phyloP scores from a whole-genome alignment of 2,888 invertebrate genomes.

The Exephanes ischioxanthus region DNA sequence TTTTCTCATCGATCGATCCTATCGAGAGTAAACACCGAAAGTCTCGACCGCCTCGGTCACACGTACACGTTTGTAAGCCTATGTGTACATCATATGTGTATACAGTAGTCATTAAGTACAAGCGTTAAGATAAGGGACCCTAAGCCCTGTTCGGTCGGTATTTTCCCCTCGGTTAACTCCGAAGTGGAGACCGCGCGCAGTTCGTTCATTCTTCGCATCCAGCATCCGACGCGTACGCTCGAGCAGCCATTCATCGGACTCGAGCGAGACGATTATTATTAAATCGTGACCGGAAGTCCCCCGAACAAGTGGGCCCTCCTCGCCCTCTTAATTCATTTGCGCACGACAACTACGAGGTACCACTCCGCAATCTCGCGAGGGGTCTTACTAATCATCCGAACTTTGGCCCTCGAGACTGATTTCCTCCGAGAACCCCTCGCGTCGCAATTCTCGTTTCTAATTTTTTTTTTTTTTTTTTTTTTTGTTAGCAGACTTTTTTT shows the following conservation, averaged over 20 bases:
- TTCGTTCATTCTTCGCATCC: slow-evolving; percentile 32
- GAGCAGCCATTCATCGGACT: slow-evolving; percentile 44
- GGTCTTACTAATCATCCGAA: slow-evolving; percentile 23
- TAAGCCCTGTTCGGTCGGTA: slow-evolving; percentile 19
- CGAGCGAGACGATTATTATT: slow-evolving; percentile 53
- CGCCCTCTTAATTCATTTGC: slow-evolving; percentile 44
- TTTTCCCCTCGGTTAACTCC: slow-evolving; percentile 15
- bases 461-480: slow-evolving; percentile 3
- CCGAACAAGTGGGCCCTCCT: slow-evolving; percentile 20
- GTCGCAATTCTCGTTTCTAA: background rate
- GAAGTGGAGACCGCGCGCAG: slow-evolving; percentile 34
- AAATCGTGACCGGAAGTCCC: slow-evolving; percentile 60
- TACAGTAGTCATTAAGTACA: slow-evolving; percentile 7
- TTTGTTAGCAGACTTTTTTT: too few species aligned
- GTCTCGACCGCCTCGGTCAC: slow-evolving; percentile 70
- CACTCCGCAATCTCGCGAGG: slow-evolving; percentile 16
- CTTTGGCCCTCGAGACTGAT: slow-evolving; percentile 6
- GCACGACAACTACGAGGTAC: slow-evolving; percentile 33
- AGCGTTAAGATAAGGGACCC: slow-evolving; percentile 33
- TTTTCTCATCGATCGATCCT: slow-evolving; percentile 75
- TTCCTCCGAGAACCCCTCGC: slow-evolving; percentile 1
- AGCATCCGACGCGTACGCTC: slow-evolving; percentile 36
- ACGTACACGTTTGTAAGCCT: background rate
- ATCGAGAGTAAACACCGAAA: slow-evolving; percentile 75
- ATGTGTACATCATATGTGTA: slow-evolving; percentile 29